Evolutionary conservation across 92 coral and sea anemone species (phyloP).

Genomic region (Hydrozoanthus gracilis): DNA sequence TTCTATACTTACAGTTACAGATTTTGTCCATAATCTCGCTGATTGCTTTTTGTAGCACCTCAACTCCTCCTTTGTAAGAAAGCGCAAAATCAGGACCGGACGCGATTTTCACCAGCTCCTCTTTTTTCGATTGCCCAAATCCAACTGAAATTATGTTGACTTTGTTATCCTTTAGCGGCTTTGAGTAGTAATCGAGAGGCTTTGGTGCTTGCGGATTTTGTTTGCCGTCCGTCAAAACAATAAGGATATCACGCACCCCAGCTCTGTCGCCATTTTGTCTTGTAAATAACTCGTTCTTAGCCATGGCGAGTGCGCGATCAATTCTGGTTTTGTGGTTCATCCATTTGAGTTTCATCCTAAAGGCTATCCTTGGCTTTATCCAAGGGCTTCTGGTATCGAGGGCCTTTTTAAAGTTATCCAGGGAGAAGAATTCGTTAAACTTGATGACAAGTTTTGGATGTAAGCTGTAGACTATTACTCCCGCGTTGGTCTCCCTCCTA

Average conservation of each 20-base stretch:
- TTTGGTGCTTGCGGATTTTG: neutral
- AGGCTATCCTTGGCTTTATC: neutral
- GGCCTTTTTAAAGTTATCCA: neutral
- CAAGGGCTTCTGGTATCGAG: neutral
- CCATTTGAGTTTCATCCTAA: neutral
- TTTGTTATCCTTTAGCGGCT: neutral
- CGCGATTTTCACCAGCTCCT: neutral
- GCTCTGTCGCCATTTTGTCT: slow-evolving; percentile 6
- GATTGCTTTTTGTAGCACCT: neutral
- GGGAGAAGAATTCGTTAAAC: slow-evolving; percentile 1
- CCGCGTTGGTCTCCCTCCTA: slow-evolving; percentile 15
- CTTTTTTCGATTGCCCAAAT: neutral
- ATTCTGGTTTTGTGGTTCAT: neutral
- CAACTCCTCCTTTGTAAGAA: neutral
- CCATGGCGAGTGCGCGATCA: neutral
- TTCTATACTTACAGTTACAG: slow-evolving; percentile 30
- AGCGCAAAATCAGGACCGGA: neutral
- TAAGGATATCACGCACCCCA: neutral
- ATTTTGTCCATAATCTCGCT: neutral
- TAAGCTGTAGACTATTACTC: slow-evolving; percentile 32
- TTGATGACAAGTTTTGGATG: slow-evolving; percentile 21
- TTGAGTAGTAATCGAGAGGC: neutral
- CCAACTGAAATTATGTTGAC: neutral
- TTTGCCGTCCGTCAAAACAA: neutral
- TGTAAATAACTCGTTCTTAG: neutral